A percentile compares a stretch with the other conserved stretches of the same genome.
Conservation (phyloP, 2,888 invertebrate species). For the Iphiclides podalirius region DNA sequence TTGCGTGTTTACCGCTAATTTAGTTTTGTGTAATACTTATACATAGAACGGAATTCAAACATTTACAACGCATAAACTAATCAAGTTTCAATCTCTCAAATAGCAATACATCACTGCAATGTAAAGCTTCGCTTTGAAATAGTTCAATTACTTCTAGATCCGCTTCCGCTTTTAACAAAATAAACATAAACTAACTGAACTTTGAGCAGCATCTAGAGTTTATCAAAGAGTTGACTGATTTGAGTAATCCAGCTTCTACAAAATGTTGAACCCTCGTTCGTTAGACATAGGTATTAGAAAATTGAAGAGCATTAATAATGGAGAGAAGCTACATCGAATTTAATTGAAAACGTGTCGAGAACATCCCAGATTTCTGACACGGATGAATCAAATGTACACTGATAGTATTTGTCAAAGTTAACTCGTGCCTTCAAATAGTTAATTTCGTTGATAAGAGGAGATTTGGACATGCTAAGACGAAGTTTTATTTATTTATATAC, state of each 20-base stretch:
- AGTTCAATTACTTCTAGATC: too few relatives aligned
- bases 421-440: background rate
- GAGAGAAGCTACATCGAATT: slow-evolving; percentile 25
- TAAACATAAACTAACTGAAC: background rate
- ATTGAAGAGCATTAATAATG: background rate
- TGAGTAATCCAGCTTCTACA: background rate
- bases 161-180: too few relatives aligned
- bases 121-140: too few relatives aligned
- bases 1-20: too few relatives aligned
- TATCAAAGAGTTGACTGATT: background rate
- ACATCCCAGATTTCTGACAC: slow-evolving; percentile 22
- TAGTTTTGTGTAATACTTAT: too few relatives aligned
- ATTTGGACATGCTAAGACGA: too few relatives aligned
- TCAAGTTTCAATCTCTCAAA: too few relatives aligned
- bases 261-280: background rate
- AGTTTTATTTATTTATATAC: too few relatives aligned
- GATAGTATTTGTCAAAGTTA: background rate
- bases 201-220: background rate
- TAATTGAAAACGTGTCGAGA: slow-evolving; percentile 37
- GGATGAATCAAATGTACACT: background rate
- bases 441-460: too few relatives aligned
- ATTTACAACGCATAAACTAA: too few relatives aligned
- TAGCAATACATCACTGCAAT: too few relatives aligned
- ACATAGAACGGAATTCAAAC: too few relatives aligned
- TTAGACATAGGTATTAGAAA: background rate